A percentile compares a stretch with the other conserved stretches of the same genome.
phyloP scores from a whole-genome alignment of 2,113 vertebrate genomes.

The Dasypus novemcinctus region DNA sequence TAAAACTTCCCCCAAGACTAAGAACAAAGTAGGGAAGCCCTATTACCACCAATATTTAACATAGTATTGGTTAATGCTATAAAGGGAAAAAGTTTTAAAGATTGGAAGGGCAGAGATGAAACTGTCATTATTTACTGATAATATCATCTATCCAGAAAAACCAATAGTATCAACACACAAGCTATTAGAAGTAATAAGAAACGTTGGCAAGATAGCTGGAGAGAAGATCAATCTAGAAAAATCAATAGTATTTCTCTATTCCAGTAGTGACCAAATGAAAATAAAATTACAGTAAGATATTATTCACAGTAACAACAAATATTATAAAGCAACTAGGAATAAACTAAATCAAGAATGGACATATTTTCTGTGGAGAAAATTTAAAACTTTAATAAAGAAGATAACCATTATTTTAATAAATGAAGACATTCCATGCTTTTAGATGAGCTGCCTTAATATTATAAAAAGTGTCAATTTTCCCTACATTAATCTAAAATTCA shows the following conservation, averaged over 20 bases:
- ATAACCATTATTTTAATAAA: slow-evolving; percentile 43
- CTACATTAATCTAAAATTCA: slow-evolving; percentile 48
- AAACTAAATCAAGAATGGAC: slow-evolving; percentile 25
- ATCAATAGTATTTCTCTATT: slow-evolving; percentile 51
- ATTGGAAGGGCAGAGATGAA: slow-evolving; percentile 39
- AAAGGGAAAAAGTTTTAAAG: not conserved
- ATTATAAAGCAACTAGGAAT: not conserved
- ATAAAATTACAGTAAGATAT: slow-evolving; percentile 38
- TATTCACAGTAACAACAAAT: slow-evolving; percentile 46
- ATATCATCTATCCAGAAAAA: slow-evolving; percentile 27
- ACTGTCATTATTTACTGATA: slow-evolving; percentile 23
- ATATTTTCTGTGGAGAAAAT: not conserved
- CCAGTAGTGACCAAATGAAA: not conserved
- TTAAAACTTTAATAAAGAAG: slow-evolving; percentile 48
- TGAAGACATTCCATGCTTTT: not conserved
- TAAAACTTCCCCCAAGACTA: not conserved
- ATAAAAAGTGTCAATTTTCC: slow-evolving; percentile 30
- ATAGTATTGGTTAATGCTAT: not conserved
- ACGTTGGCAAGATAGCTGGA: not conserved
- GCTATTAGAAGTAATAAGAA: slow-evolving; percentile 34
- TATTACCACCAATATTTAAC: not conserved
- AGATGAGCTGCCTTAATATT: not conserved
- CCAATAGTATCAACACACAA: slow-evolving; percentile 48
- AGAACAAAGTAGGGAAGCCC: not conserved
- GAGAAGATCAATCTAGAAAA: slow-evolving; percentile 53